Conservation (phyloP, 1,140 invertebrate species). For the Uloborus diversus region DNA sequence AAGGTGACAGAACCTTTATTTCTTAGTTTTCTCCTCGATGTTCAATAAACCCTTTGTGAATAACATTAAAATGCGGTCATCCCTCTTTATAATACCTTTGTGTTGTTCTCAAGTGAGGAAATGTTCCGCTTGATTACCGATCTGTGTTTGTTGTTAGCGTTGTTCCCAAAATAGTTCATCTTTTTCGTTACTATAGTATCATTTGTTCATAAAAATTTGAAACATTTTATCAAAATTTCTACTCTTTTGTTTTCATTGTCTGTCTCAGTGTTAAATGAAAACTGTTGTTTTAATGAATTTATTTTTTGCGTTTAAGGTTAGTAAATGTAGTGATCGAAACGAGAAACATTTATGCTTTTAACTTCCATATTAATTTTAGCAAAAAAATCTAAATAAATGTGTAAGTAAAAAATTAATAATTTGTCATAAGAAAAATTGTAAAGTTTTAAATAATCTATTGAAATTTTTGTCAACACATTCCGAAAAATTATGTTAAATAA, state of each 20-base stretch:
- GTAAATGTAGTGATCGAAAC: no score
- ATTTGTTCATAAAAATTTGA: background rate
- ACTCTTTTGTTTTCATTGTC: background rate
- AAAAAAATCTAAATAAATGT: no score
- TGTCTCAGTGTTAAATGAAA: background rate
- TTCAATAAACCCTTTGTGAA: conserved; percentile 7
- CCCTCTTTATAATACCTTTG: conserved; percentile 24
- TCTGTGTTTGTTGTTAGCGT: conserved; percentile 35
- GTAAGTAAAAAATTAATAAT: no score
- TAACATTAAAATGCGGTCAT: conserved; percentile 47
- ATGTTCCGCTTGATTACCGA: conserved; percentile 51
- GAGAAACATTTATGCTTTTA: no score
- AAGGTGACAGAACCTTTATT: no score
- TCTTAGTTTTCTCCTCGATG: background rate
- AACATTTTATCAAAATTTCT: background rate
- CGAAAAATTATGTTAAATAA: no score
- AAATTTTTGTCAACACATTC: no score
- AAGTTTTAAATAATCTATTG: no score
- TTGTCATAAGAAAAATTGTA: no score
- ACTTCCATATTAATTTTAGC: no score
- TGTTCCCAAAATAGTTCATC: conserved; percentile 14
- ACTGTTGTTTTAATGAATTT: no score
- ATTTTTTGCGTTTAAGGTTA: no score
- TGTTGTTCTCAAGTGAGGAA: conserved; percentile 17
- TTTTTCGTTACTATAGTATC: background rate